Evolutionary conservation across 1,140 invertebrate genomes (phyloP).

Genomic region (Brachionus paranguensis): DNA sequence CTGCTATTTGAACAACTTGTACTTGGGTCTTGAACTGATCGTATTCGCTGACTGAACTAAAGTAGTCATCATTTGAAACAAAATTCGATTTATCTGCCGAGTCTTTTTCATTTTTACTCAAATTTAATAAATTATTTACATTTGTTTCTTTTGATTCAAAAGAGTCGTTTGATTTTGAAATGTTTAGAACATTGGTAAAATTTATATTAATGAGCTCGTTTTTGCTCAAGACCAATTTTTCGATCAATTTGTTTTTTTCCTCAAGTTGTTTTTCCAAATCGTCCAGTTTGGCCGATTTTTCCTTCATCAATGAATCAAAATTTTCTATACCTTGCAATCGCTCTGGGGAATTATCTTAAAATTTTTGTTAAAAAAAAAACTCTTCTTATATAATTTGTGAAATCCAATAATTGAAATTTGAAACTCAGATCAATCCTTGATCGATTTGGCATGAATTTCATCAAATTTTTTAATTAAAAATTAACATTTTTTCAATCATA

Average conservation of each 20-base stretch:
- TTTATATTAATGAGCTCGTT: conserved; percentile 3
- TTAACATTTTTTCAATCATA: neutral
- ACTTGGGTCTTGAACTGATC: conserved; percentile 3
- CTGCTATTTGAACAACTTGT: neutral
- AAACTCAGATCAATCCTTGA: neutral
- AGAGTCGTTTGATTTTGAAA: conserved; percentile 5
- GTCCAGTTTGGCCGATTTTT: neutral
- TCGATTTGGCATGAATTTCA: neutral
- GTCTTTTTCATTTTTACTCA: neutral
- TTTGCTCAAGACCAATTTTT: conserved; percentile 14
- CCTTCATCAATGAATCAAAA: neutral
- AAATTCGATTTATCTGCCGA: neutral
- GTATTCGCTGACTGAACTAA: neutral
- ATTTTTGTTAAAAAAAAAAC: neutral
- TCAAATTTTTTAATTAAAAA: neutral
- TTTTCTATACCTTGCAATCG: neutral
- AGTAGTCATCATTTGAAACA: neutral
- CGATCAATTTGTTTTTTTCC: conserved; percentile 4
- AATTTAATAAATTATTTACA: neutral
- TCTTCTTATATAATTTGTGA: neutral
- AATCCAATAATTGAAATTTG: neutral
- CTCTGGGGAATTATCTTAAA: neutral
- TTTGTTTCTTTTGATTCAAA: neutral
- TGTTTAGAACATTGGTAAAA: neutral
- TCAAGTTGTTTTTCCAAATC: conserved; percentile 5